Conservation (phyloP, 2,113 vertebrate genomes). For the Lucifuga dentata region DNA sequence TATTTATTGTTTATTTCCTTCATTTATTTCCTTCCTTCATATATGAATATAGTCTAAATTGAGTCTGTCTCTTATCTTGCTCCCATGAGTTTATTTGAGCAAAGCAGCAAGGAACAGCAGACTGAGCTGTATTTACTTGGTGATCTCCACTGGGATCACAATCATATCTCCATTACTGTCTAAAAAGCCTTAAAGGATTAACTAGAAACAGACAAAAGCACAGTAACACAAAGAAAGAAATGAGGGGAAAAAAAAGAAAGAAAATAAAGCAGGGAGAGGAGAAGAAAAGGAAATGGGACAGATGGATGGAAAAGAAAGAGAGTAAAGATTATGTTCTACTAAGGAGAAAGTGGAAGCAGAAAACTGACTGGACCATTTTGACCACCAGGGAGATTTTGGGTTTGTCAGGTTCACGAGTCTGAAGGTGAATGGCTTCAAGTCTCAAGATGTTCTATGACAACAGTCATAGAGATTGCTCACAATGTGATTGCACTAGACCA, state of each 20-base stretch:
- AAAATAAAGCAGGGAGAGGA: constrained; percentile 14
- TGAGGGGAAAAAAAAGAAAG: not conserved
- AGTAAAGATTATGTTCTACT: constrained; percentile 28
- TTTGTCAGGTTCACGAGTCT: constrained; percentile 2
- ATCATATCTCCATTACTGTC: constrained; percentile 33
- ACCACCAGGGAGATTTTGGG: not conserved
- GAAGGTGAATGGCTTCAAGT: constrained; percentile 3
- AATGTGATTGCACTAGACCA: no score
- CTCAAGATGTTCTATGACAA: not conserved
- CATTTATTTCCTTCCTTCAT: no score
- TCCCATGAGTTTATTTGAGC: constrained; percentile 55
- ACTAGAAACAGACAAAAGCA: constrained; percentile 15
- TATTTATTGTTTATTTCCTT: constrained; percentile 68
- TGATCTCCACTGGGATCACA: constrained; percentile 23
- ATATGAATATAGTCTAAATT: no score
- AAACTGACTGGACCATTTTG: constrained; percentile 43
- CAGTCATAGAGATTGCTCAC: no score
- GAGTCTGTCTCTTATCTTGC: constrained; percentile 32
- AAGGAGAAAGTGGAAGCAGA: constrained; percentile 43
- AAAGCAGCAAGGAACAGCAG: constrained; percentile 26
- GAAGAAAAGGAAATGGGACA: constrained; percentile 18
- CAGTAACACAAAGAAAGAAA: constrained; percentile 1
- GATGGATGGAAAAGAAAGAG: constrained; percentile 13
- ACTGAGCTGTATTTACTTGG: constrained; percentile 32
- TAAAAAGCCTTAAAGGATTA: not conserved